A percentile compares a stretch with the other conserved stretches of the same genome.
Conservation (phyloP, 2,888 invertebrate species). For the Stenodema calcarata region DNA sequence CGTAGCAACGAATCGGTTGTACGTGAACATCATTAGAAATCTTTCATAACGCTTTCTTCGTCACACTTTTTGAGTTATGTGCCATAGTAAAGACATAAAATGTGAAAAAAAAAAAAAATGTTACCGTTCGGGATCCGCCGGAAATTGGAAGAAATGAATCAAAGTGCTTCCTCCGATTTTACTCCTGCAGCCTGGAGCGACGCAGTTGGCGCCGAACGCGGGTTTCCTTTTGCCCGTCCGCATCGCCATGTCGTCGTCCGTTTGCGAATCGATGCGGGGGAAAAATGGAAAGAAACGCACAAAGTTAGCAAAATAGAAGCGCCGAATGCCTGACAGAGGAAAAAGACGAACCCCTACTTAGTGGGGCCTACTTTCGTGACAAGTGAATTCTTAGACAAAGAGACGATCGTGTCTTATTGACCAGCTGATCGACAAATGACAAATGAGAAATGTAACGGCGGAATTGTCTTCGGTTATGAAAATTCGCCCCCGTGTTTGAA, state of each 20-base stretch:
- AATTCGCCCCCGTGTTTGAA: not conserved
- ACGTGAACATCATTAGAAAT: too few relatives aligned
- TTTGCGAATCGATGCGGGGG: not conserved
- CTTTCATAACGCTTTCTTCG: too few relatives aligned
- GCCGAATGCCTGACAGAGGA: too few relatives aligned
- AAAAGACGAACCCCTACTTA: too few relatives aligned
- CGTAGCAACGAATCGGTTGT: too few relatives aligned
- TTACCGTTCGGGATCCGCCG: not conserved
- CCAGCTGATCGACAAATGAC: not conserved
- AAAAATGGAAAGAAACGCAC: not conserved
- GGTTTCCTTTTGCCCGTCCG: not conserved
- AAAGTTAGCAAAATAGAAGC: too few relatives aligned
- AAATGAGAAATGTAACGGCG: not conserved
- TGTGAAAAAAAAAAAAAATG: too few relatives aligned
- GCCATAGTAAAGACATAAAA: too few relatives aligned
- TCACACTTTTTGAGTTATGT: too few relatives aligned
- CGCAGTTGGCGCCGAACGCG: slow-evolving; percentile 1
- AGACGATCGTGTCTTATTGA: not conserved
- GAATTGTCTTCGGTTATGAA: not conserved
- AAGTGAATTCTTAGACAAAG: too few relatives aligned
- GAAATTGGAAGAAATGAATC: slow-evolving; percentile 10
- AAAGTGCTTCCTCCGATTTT: not conserved
- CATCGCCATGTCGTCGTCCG: not conserved
- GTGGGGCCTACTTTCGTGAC: too few relatives aligned
- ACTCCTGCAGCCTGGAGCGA: slow-evolving; percentile 16